Evolutionary conservation across 2,113 vertebrate species (phyloP).

Genomic region (Larimichthys crocea): DNA sequence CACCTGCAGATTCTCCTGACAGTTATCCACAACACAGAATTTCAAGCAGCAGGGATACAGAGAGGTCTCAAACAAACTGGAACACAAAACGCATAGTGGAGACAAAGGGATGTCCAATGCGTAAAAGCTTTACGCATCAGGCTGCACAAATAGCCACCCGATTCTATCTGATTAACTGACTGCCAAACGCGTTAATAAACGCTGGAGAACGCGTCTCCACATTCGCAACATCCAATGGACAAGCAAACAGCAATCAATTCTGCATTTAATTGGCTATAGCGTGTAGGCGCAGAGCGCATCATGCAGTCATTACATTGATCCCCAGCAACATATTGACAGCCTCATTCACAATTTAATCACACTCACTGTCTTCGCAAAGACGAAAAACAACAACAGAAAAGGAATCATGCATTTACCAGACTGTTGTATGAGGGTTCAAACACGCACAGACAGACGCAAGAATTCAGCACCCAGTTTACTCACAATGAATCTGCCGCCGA

Average conservation of each 20-base stretch:
- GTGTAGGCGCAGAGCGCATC: slow-evolving; percentile 47
- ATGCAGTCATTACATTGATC: slow-evolving; percentile 46
- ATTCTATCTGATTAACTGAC: slow-evolving; percentile 35
- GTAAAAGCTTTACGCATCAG: slow-evolving; percentile 80
- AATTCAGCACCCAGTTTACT: slow-evolving; percentile 69
- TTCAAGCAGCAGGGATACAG: slow-evolving; percentile 43
- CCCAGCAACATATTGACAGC: slow-evolving; percentile 34
- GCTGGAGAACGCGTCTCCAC: slow-evolving; percentile 36
- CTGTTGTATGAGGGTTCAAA: slow-evolving; percentile 32
- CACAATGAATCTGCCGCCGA: slow-evolving; percentile 76
- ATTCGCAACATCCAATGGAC: slow-evolving; percentile 50
- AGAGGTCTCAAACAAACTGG: slow-evolving; percentile 64
- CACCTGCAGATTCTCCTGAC: slow-evolving; percentile 70
- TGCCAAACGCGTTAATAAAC: slow-evolving; percentile 32
- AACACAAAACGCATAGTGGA: slow-evolving; percentile 64
- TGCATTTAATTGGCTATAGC: slow-evolving; percentile 65
- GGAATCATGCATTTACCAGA: slow-evolving; percentile 32
- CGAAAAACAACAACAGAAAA: not conserved
- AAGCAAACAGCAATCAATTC: slow-evolving; percentile 56
- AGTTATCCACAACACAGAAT: slow-evolving; percentile 39
- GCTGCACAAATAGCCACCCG: slow-evolving; percentile 55
- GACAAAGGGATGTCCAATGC: slow-evolving; percentile 79
- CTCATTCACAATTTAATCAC: slow-evolving; percentile 53
- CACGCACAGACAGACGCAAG: slow-evolving; percentile 31
- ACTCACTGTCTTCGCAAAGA: slow-evolving; percentile 19